Evolutionary conservation across 2,888 invertebrate genomes (phyloP).

Genomic region (Odontothrips loti): DNA sequence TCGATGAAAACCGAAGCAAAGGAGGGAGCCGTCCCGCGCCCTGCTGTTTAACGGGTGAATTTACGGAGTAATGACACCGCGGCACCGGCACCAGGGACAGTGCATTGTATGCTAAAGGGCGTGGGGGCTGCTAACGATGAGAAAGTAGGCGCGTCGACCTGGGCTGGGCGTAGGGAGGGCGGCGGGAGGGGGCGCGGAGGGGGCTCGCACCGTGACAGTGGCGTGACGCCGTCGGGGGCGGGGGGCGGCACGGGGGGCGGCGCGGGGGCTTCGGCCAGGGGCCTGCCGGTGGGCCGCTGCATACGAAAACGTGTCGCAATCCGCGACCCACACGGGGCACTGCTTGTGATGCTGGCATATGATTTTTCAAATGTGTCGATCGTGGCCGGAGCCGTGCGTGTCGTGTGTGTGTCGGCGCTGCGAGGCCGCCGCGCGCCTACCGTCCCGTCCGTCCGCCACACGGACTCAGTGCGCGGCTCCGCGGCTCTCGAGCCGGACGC

Average conservation of each 20-base stretch:
- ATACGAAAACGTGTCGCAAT: background rate
- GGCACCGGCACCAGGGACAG: background rate
- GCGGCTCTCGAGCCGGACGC: too few species aligned
- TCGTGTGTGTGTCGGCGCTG: background rate
- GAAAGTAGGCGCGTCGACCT: background rate
- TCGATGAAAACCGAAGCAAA: constrained; percentile 6
- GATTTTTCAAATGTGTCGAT: too few species aligned
- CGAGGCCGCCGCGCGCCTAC: too few species aligned
- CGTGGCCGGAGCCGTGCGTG: background rate
- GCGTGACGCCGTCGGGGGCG: background rate
- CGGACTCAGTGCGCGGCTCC: too few species aligned
- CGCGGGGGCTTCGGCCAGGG: too few species aligned
- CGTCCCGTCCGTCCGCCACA: too few species aligned
- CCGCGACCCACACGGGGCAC: background rate
- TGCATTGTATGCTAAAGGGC: constrained; percentile 14
- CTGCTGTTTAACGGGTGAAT: background rate
- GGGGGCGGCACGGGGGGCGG: background rate
- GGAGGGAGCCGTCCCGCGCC: constrained; percentile 4
- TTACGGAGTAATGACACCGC: background rate
- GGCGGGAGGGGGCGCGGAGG: background rate
- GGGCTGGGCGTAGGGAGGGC: background rate
- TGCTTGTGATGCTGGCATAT: too few species aligned
- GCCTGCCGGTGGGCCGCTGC: too few species aligned
- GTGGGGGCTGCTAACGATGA: background rate
- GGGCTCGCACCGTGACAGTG: background rate